Evolutionary conservation across 1,140 invertebrate genomes (phyloP), one percentile per base, ranked within the genome.

Genomic region (Drosophila bipectinata): DNA sequence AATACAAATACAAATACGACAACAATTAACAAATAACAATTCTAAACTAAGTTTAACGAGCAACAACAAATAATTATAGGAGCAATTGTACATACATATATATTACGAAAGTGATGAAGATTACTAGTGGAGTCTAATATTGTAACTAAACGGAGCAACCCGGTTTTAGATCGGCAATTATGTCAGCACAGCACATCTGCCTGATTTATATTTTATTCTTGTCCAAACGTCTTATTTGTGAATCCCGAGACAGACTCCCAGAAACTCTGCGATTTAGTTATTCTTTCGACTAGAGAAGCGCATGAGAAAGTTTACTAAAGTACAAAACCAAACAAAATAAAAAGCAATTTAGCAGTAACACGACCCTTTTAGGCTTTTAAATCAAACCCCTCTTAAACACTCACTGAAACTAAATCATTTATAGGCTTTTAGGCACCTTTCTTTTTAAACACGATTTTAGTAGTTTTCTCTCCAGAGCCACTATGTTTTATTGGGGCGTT

Each of bases 301-400:
- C 26, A 39, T 12, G 60, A 58, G 66, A 78, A 78, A 60, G 74
- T 82, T 82, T 62, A 84, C 81, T 80, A 77, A 84, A 87, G 83
- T 87, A 87, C 82, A 87, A 87, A 83, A 68, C 41, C 66, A 48
- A 67, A 68, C 41, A 56, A 54, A 81, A 76, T 30, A 54, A 56
- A 44, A 82, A 87, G 82, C 82, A 88, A 87, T 87, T 63, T 87
- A 85, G 81, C 77, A 80, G 62, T 84, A 82, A 77, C 34, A 68
- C 34, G 10, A 41, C 26, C 48, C 72, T 69, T 39, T 66, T 67
- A 77, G 53, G 48, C 52, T 51, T 77, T 62, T 68, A 67, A 57
- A 37, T 4, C 10, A 41, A 21, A 71, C 75, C 58, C 44, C 47
- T 45, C 55, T 32, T 34, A 14, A 28, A 28, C 26, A 28, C 49